phyloP scores from a whole-genome alignment of 2,888 invertebrate genomes.

The Oasisia sp. region DNA sequence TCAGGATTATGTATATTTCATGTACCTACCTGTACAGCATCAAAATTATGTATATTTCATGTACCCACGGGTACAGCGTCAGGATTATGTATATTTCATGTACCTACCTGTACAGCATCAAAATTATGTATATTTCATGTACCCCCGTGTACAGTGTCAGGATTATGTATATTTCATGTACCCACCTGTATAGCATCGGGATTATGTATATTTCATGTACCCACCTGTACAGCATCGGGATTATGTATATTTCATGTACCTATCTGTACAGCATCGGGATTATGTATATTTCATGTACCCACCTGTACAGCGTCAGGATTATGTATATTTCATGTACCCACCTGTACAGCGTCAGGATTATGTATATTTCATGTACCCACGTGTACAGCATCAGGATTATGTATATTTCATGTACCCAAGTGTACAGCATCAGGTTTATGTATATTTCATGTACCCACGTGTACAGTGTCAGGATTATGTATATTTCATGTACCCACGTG shows the following conservation, averaged over 20 bases:
- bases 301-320: conserved; percentile 65
- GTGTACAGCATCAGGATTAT: conserved; percentile 63
- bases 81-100: conserved; percentile 47
- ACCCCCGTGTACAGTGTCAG: conserved; percentile 63
- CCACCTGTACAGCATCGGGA: conserved; percentile 64
- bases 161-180: conserved; percentile 43
- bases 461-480: conserved; percentile 62
- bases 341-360: conserved; percentile 64
- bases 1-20: conserved; percentile 52
- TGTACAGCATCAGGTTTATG: conserved; percentile 61
- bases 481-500: conserved; percentile 50
- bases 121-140: not conserved
- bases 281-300: conserved; percentile 33
- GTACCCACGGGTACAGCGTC: conserved; percentile 62
- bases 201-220: conserved; percentile 39
- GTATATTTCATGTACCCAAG: conserved; percentile 43
- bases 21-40: conserved; percentile 61
- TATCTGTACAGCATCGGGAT: conserved; percentile 65
- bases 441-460: conserved; percentile 47
- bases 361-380: conserved; percentile 41
- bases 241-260: conserved; percentile 38
- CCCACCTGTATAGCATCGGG: conserved; percentile 64
- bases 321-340: conserved; percentile 35
- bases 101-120: conserved; percentile 62
- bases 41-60: conserved; percentile 32